Percentiles rank a stretch among this genome's conserved stretches.
Evolutionary conservation across 2,113 vertebrate genomes (phyloP).

Genomic region (Callochromis pleurospilus): DNA sequence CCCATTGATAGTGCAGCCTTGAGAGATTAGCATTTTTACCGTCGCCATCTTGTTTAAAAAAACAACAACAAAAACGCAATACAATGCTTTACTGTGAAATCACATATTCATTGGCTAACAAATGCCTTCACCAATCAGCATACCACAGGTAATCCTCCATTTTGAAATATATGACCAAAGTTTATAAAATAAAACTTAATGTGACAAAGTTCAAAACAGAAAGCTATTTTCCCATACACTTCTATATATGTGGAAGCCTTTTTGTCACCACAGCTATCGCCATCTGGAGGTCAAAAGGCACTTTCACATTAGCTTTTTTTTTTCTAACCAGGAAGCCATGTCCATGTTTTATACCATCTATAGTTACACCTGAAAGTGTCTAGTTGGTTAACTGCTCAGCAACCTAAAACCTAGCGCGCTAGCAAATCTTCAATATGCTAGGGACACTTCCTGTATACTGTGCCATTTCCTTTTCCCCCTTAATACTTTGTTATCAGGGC

Average conservation of each 20-base stretch:
- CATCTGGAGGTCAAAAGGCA: not conserved
- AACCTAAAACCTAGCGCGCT: not conserved
- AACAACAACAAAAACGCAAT: not conserved
- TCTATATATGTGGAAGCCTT: not conserved
- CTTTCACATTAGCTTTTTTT: not conserved
- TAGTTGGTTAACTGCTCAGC: not conserved
- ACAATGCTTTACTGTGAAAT: not conserved
- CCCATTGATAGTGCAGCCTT: not conserved
- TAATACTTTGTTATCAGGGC: not conserved
- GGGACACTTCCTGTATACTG: not conserved
- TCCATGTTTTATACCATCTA: not conserved
- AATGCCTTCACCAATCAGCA: not conserved
- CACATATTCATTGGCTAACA: not conserved
- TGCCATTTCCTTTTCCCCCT: not conserved
- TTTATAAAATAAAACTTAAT: not conserved
- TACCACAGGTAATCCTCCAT: not conserved
- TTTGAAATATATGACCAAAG: not conserved
- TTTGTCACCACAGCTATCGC: not conserved
- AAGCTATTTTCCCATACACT: not conserved
- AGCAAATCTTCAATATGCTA: not conserved
- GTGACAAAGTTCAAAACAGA: not conserved
- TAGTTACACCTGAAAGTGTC: not conserved
- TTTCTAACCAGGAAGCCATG: not conserved
- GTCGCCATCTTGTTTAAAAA: not conserved
- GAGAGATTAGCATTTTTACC: not conserved